Conservation (phyloP, 2,797 vertebrate species). For the Vipera latastei region DNA sequence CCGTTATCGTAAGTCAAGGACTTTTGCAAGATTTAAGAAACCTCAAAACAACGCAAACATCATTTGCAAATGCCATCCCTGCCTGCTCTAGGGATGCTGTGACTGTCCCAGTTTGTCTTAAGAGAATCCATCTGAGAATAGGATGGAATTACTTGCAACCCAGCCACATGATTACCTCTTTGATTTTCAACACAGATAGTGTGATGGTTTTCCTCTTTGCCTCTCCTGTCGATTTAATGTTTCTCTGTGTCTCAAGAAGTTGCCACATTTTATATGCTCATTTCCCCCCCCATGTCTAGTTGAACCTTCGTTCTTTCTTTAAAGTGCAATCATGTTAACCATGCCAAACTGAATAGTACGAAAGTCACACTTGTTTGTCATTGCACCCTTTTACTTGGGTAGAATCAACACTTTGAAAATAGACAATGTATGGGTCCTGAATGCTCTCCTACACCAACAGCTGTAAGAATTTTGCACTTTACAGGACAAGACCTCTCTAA, state of each 20-base stretch:
- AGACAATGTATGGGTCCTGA: background rate
- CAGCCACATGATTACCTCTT: background rate
- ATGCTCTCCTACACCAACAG: background rate
- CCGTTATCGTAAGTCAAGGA: background rate
- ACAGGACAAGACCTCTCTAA: background rate
- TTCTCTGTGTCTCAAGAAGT: background rate
- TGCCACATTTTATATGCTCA: background rate
- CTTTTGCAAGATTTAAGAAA: background rate
- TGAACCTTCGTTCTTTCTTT: background rate
- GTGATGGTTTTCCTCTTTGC: background rate
- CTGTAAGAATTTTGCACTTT: background rate
- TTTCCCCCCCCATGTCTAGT: background rate
- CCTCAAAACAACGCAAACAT: background rate
- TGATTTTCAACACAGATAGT: background rate
- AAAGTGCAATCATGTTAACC: background rate
- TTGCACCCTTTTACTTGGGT: background rate
- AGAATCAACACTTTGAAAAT: background rate
- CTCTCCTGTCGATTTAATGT: background rate
- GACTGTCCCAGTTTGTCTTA: background rate
- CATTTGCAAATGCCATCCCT: background rate
- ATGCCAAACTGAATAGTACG: background rate
- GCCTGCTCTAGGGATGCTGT: background rate
- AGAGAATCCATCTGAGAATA: background rate
- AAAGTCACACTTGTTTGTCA: conserved; percentile 4
- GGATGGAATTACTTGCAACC: background rate